Percentiles rank a stretch among this genome's conserved stretches.
These are phyloP conservation scores for Rissa tridactyla DNA, from an alignment of 2,113 vertebrate species.

Conservation along the genomic window DNA sequence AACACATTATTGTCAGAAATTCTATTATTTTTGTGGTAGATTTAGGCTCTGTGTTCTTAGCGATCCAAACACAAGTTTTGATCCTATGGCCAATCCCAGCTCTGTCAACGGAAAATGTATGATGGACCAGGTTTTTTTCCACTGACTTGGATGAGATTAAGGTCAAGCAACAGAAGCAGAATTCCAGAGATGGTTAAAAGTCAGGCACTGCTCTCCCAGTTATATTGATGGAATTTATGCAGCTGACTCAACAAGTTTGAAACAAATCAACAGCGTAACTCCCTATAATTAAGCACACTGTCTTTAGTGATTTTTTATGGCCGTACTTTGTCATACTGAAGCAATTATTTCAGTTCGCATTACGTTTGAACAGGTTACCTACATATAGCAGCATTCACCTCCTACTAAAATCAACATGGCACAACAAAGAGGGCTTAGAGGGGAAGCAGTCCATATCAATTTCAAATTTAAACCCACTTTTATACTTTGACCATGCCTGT, in stretches of 20 bases:
- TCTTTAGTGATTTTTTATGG: not conserved
- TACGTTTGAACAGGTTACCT: not conserved
- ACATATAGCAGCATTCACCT: not conserved
- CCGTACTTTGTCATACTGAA: not conserved
- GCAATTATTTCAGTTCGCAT: not conserved
- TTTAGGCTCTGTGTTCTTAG: not conserved
- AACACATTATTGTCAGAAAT: not conserved
- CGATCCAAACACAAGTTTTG: not conserved
- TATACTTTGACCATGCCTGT: not conserved
- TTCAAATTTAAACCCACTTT: not conserved
- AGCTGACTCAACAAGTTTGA: not conserved
- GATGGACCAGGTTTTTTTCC: not conserved
- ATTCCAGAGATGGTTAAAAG: not conserved
- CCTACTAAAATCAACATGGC: not conserved
- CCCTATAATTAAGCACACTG: not conserved
- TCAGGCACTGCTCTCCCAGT: not conserved
- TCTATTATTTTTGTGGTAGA: not conserved
- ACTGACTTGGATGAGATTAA: not conserved
- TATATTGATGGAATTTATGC: accelerated
- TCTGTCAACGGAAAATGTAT: not conserved
- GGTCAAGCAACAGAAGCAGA: not conserved
- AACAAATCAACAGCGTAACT: not conserved
- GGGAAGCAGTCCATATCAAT: not conserved
- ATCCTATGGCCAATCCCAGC: not conserved
- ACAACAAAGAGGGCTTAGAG: not conserved